Base-by-base conservation (phyloP, 64 coral and sea anemone genomes). In the Stichodactyla helianthus region DNA sequence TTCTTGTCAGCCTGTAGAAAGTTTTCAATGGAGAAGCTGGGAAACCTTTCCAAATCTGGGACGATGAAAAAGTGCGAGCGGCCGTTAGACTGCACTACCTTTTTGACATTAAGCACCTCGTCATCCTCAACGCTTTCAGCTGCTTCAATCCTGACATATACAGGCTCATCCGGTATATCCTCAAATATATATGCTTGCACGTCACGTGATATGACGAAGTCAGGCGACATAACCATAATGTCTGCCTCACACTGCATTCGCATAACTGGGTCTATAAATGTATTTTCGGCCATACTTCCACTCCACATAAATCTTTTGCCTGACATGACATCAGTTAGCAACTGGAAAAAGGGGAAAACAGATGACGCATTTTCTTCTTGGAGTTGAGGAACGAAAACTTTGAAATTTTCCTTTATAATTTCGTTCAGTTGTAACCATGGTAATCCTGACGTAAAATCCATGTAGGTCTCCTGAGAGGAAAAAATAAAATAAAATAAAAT, bases 251-350 rank as follows among this genome's bases (percentile, higher is more conserved):
- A 84, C 83, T 27, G 10, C 25, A 17, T 81, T 52, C 8, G 55
- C 9, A 63, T 1, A 16, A 25, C 28, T 25, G 83, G 83, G 55
- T 84, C 16, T 18, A 84, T 31, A 14, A 84, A 60, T 6, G 54
- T 27, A 0, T 51, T 50, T 84, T 84, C 83, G 7, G 59, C 53
- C n/a, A 84, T 11, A 84, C 83, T 84, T 84, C 83, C 83, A 59
- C 83, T 84, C 83, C 83, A 84, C 14, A 84, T 15, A 51, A 62
- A 6, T 17, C 51, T 23, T 17, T 19, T 60, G 15, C 83, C 56
- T 7, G 59, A 84, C n/a, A 84, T 51, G 35, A 81, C 8, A 51
- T 52, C 16, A 27, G 68, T 74, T 27, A 31, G 8, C 11, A 31
- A 74, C 23, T 74, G 68, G 68, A 74, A 74, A 27, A 74, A 74